A percentile compares a stretch with the other conserved stretches of the same genome.
These are phyloP conservation scores for Eclectus roratus DNA, from an alignment of 2,113 vertebrate genomes.

Conservation along the genomic window DNA sequence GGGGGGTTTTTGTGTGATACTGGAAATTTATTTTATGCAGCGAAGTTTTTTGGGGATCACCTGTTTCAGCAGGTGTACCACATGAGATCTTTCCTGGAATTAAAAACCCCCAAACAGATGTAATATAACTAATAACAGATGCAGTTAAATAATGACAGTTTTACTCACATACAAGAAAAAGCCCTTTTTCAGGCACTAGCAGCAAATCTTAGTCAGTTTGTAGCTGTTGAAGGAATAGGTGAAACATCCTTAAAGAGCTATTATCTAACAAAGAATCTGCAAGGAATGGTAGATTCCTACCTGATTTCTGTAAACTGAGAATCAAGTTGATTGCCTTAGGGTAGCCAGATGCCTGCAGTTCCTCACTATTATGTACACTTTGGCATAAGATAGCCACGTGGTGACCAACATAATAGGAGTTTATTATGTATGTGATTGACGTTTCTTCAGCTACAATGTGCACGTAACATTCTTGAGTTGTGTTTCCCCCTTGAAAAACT, in stretches of 20 bases:
- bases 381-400: constrained; percentile 61
- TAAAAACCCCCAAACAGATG: background rate
- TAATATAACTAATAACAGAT: background rate
- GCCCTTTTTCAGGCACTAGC: background rate
- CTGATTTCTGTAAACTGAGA: background rate
- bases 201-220: background rate
- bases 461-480: constrained; percentile 60
- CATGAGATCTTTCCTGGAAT: background rate
- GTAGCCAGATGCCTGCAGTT: constrained; percentile 16
- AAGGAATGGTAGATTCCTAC: constrained; percentile 6
- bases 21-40: background rate
- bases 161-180: background rate
- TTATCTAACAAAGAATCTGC: background rate
- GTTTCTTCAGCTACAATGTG: constrained; percentile 61
- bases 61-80: background rate
- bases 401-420: constrained; percentile 46
- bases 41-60: background rate
- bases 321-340: constrained; percentile 33
- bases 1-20: background rate
- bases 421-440: constrained; percentile 66
- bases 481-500: constrained; percentile 16
- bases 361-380: constrained; percentile 28
- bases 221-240: background rate
- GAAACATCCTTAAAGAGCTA: background rate
- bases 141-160: background rate